Conservation (phyloP, 2,797 vertebrate species). For the Catamblyrhynchus diadema region DNA sequence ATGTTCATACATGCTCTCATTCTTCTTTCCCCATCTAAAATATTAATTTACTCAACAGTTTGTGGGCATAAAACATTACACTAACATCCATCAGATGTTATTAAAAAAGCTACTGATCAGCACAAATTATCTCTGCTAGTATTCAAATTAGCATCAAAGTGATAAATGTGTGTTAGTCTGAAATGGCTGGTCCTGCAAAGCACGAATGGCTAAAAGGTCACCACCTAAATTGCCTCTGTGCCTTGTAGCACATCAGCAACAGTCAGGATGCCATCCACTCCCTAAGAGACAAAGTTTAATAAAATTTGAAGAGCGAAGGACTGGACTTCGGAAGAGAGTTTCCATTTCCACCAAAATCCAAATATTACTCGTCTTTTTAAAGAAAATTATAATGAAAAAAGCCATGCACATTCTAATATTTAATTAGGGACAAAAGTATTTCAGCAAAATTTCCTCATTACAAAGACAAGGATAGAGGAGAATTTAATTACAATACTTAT, state of each 20-base stretch:
- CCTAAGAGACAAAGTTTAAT: not conserved
- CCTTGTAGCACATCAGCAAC: not conserved
- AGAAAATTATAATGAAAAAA: not conserved
- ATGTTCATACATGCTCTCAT: rapidly evolving
- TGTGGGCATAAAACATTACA: not conserved
- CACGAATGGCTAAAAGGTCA: not conserved
- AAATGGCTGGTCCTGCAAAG: not conserved
- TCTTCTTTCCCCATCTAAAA: not conserved
- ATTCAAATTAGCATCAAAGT: not conserved
- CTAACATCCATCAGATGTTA: not conserved
- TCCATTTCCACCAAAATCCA: not conserved
- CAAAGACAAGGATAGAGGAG: not conserved
- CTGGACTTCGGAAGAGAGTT: not conserved
- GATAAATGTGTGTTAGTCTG: not conserved
- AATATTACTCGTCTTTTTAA: not conserved
- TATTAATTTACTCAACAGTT: not conserved
- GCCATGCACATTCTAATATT: not conserved
- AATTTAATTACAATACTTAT: slow-evolving; percentile 1
- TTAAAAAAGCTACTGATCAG: not conserved
- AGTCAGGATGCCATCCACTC: not conserved
- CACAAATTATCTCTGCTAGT: not conserved
- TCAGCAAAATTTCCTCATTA: not conserved
- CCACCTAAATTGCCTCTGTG: not conserved
- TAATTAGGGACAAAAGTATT: not conserved
- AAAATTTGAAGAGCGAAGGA: not conserved